Percentiles rank a stretch among this genome's conserved stretches.
Evolutionary conservation across 2,888 invertebrate species (phyloP).

Genomic region (Cordylochernes scorpioides): DNA sequence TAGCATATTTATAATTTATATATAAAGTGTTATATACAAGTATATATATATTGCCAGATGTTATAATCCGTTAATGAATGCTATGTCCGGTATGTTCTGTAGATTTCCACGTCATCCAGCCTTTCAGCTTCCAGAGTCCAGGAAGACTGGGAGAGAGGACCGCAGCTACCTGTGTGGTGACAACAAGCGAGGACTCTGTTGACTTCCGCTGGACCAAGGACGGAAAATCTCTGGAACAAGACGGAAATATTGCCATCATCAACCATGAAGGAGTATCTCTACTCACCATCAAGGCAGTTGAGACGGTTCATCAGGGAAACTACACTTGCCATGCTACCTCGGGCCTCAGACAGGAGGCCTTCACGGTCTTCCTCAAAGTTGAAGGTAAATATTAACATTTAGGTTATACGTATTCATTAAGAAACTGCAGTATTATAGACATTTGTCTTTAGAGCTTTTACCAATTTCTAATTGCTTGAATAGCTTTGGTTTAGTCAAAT

Average conservation of each 20-base stretch:
- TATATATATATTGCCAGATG: too few relatives aligned
- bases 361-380: slow-evolving; percentile 6
- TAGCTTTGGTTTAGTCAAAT: too few relatives aligned
- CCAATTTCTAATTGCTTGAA: too few relatives aligned
- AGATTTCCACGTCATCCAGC: slow-evolving; percentile 1
- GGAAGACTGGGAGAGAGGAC: slow-evolving; percentile 40
- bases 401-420: too few relatives aligned
- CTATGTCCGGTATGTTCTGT: too few relatives aligned
- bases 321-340: slow-evolving; percentile 2
- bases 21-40: too few relatives aligned
- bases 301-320: slow-evolving; percentile 1
- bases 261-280: background rate
- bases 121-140: background rate
- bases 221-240: background rate
- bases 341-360: slow-evolving; percentile 3
- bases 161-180: slow-evolving; percentile 53
- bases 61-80: too few relatives aligned
- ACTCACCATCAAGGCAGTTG: background rate
- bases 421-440: too few relatives aligned
- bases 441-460: too few relatives aligned
- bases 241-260: background rate
- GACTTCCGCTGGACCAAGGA: slow-evolving; percentile 3
- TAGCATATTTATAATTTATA: too few relatives aligned
- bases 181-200: background rate
- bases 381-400: too few relatives aligned